These are phyloP conservation scores for Caenorhabditis imperialis DNA, from an alignment of 2,888 invertebrate genomes.

Conservation along the genomic window DNA sequence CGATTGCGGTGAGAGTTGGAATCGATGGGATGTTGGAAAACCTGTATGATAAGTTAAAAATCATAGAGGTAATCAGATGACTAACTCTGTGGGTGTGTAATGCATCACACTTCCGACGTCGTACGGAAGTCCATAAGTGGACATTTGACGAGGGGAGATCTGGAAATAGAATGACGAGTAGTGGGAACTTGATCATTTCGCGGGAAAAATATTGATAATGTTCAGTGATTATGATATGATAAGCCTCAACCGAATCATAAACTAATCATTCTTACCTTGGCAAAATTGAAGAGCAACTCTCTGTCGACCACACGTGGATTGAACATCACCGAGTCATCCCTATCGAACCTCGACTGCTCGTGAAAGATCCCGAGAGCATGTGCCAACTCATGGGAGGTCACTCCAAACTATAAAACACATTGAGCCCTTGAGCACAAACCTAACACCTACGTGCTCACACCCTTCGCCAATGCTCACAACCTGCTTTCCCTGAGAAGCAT, in stretches of 20 bases:
- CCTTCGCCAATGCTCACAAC: conserved; percentile 65
- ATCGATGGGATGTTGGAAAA: conserved; percentile 56
- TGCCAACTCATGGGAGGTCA: conserved; percentile 68
- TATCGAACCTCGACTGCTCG: conserved; percentile 65
- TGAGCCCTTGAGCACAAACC: no score
- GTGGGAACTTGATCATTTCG: conserved; percentile 4
- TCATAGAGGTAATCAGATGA: no score
- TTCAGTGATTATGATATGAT: no score
- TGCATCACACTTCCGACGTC: conserved; percentile 69
- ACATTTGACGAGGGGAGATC: conserved; percentile 55
- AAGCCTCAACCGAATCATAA: neutral
- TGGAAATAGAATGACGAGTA: conserved; percentile 2
- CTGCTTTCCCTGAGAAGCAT: conserved; percentile 57
- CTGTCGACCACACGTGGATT: conserved; percentile 58
- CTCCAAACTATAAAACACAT: conserved; percentile 68
- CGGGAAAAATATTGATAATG: conserved; percentile 35
- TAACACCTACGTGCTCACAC: conserved; percentile 63
- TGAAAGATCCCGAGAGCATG: conserved; percentile 69
- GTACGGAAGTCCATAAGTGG: conserved; percentile 64
- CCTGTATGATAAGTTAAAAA: conserved; percentile 24
- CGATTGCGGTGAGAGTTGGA: conserved; percentile 58
- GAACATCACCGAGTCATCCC: conserved; percentile 59
- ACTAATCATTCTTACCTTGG: conserved; percentile 48
- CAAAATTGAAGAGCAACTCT: conserved; percentile 63
- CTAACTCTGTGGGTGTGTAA: conserved; percentile 65